Evolutionary conservation across 2,888 invertebrate genomes (phyloP).

Genomic region (Epinotia brunnichana): DNA sequence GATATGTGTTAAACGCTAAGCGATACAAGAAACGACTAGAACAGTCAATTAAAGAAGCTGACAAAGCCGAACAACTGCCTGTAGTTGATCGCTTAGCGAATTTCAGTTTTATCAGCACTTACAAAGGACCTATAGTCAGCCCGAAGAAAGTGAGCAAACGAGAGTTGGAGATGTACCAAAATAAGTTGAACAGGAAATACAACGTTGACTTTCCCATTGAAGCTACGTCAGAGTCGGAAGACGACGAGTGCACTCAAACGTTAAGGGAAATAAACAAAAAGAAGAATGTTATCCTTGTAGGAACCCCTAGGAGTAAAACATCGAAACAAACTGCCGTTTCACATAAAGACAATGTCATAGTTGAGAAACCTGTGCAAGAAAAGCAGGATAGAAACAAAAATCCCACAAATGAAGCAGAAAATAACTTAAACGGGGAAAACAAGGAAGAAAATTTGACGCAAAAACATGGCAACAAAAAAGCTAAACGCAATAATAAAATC

Average conservation of each 20-base stretch:
- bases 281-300: constrained; percentile 57
- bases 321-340: background rate
- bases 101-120: constrained; percentile 76
- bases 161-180: constrained; percentile 60
- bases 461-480: constrained; percentile 2
- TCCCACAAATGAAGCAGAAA: constrained; percentile 36
- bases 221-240: constrained; percentile 57
- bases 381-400: constrained; percentile 16
- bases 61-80: constrained; percentile 67
- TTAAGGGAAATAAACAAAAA: constrained; percentile 41
- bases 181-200: constrained; percentile 62
- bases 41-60: constrained; percentile 68
- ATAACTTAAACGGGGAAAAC: constrained; percentile 25
- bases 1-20: constrained; percentile 51
- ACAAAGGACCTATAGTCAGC: constrained; percentile 67
- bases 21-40: constrained; percentile 63
- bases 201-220: constrained; percentile 64
- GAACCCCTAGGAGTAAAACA: constrained; percentile 54
- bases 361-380: background rate
- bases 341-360: background rate
- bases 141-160: constrained; percentile 64
- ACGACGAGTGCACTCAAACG: constrained; percentile 49
- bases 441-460: constrained; percentile 10
- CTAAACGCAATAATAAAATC: background rate
- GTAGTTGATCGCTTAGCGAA: constrained; percentile 66